phyloP scores from a whole-genome alignment of 1,140 invertebrate genomes.

The Lamellibrachia luymesi region DNA sequence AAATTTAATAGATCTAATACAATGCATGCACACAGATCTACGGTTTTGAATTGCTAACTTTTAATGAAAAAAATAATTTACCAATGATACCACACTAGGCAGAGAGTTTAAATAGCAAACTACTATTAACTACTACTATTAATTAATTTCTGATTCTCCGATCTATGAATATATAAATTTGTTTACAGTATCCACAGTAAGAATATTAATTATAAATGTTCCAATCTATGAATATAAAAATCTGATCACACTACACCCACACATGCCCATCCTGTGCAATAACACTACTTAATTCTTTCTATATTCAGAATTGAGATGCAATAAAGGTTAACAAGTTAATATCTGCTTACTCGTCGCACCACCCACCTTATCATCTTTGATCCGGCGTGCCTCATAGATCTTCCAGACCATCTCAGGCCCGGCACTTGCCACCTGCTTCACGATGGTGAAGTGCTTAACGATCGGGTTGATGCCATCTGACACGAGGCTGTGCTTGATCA shows the following conservation, averaged over 20 bases:
- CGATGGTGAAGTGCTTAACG: conserved; percentile 81
- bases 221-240: not conserved
- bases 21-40: too few species aligned
- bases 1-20: too few species aligned
- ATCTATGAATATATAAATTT: too few species aligned
- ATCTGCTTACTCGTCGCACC: conserved; percentile 18
- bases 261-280: not conserved
- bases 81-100: too few species aligned
- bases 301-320: not conserved
- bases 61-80: too few species aligned
- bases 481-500: conserved; percentile 55
- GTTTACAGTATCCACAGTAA: not conserved
- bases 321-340: not conserved
- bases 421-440: conserved; percentile 81
- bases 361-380: conserved; percentile 86
- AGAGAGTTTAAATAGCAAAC: too few species aligned
- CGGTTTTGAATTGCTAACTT: too few species aligned
- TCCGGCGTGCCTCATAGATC: conserved; percentile 84
- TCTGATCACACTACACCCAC: not conserved
- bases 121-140: too few species aligned
- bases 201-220: not conserved
- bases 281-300: not conserved
- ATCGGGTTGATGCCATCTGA: conserved; percentile 79
- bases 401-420: conserved; percentile 91
- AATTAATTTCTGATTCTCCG: too few species aligned